These are phyloP conservation scores for Campoplex capitator DNA, from an alignment of 2,888 invertebrate species.

Conservation along the genomic window DNA sequence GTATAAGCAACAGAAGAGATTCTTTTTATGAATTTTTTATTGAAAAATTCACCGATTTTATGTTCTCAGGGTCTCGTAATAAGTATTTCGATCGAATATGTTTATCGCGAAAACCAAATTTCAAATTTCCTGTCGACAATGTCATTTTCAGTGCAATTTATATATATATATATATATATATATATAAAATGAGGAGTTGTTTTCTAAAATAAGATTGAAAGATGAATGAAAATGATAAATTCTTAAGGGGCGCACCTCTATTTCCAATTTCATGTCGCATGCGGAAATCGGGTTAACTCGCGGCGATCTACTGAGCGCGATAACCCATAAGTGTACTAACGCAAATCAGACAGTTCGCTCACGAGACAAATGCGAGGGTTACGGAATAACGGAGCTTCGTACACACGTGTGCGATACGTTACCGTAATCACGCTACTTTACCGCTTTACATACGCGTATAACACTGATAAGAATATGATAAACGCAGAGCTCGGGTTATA, in stretches of 20 bases:
- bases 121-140: neutral
- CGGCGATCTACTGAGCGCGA: neutral
- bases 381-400: slow-evolving; percentile 17
- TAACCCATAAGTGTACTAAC: slow-evolving; percentile 8
- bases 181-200: too few species aligned
- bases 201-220: neutral
- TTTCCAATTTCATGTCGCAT: neutral
- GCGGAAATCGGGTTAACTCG: neutral
- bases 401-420: slow-evolving; percentile 30
- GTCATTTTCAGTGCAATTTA: too few species aligned
- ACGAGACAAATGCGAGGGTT: slow-evolving; percentile 46
- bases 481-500: neutral
- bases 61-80: too few species aligned
- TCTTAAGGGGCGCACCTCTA: slow-evolving; percentile 3
- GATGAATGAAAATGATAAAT: neutral
- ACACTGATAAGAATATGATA: slow-evolving; percentile 42
- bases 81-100: too few species aligned
- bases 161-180: too few species aligned
- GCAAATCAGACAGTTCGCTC: slow-evolving; percentile 4
- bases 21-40: too few species aligned
- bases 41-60: too few species aligned
- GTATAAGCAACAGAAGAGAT: too few species aligned
- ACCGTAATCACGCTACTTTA: slow-evolving; percentile 46
- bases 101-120: neutral
- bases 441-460: slow-evolving; percentile 6